A percentile compares a stretch with the other conserved stretches of the same genome.
phyloP scores from a whole-genome alignment of 2,888 invertebrate genomes.

The Diarsia mendica region DNA sequence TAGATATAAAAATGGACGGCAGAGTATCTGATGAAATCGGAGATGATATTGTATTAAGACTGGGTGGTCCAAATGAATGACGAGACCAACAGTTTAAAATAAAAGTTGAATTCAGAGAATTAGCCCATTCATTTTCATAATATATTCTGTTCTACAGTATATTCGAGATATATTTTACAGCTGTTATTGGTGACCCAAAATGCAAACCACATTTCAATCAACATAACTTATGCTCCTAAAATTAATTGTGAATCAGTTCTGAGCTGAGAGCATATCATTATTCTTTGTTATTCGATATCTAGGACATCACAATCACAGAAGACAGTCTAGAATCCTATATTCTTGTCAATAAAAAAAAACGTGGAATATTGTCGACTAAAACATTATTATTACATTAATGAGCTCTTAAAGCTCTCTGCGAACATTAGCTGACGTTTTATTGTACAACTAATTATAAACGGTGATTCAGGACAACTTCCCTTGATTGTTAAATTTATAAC shows the following conservation, averaged over 20 bases:
- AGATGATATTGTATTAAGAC: neutral
- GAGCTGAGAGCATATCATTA: neutral
- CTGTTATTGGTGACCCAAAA: conserved; percentile 31
- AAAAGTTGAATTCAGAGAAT: conserved; percentile 10
- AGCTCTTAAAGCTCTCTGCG: conserved; percentile 19
- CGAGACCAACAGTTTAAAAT: conserved; percentile 6
- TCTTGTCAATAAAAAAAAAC: neutral
- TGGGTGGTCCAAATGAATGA: conserved; percentile 23
- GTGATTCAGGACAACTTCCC: conserved; percentile 61
- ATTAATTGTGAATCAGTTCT: conserved; percentile 28
- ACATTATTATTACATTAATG: conserved; percentile 26
- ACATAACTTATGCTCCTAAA: conserved; percentile 17
- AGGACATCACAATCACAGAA: neutral
- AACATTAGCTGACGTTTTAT: conserved; percentile 54
- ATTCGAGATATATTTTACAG: conserved; percentile 24
- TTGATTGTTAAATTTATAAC: conserved; percentile 65
- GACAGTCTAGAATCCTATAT: neutral
- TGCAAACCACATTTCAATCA: conserved; percentile 31
- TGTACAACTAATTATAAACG: conserved; percentile 62
- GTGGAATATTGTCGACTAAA: neutral
- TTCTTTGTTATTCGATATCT: conserved; percentile 6
- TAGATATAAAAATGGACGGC: neutral
- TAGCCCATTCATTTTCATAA: conserved; percentile 17
- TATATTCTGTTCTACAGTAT: conserved; percentile 14
- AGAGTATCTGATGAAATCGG: neutral